Evolutionary conservation across 2,888 invertebrate genomes (phyloP), one percentile per base, ranked within the genome.

Genomic region (Caenorhabditis uteleia): DNA sequence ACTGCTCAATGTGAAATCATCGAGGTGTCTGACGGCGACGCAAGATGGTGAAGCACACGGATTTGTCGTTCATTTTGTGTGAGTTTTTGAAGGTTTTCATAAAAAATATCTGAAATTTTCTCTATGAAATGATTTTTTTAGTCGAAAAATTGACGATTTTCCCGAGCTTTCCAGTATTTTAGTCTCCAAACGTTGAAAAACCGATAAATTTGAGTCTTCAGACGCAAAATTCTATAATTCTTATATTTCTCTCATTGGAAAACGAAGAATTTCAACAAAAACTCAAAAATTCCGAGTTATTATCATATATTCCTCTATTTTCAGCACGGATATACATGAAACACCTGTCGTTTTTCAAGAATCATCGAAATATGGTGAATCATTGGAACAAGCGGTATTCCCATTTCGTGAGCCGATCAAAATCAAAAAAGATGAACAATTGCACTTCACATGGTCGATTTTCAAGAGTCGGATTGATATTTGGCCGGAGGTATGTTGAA

Each of bases 51-150:
- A 44, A 1, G 54, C 50, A 16, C 65, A 65, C 26, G 58, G 54
- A 43, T 49, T 65, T 21, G 49, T 51, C 5, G 23, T 59, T 8
- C 46, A 55, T 31, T 65, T 65, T 26, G 36, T 21, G 50, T 57
- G 14, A 44, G 53, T 21, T 42, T 33, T n/a, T 8, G 33, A 33
- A 7, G 12, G 5, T 40, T 36, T 36, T 47, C 7, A 27, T 25
- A 2, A n/a, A n/a, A n/a, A n/a, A n/a, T n/a, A n/a, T 26, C 14
- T 18, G 36, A 10, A 27, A n/a, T 21, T 12, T 20, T 39, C 6
- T 3, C 8, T n/a, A 49, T 10, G 1, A 33, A 21, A 27, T 7
- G 14, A 5, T 39, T 27, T 42, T 36, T 12, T 38, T 8, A 27
- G 8, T 7, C 10, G 12, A 21, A 47, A 34, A 47, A n/a, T 12